Percentiles rank a stretch among this genome's conserved stretches.
Evolutionary conservation across 2,113 vertebrate genomes (phyloP).

Genomic region (Psilopsiagon aurifrons): DNA sequence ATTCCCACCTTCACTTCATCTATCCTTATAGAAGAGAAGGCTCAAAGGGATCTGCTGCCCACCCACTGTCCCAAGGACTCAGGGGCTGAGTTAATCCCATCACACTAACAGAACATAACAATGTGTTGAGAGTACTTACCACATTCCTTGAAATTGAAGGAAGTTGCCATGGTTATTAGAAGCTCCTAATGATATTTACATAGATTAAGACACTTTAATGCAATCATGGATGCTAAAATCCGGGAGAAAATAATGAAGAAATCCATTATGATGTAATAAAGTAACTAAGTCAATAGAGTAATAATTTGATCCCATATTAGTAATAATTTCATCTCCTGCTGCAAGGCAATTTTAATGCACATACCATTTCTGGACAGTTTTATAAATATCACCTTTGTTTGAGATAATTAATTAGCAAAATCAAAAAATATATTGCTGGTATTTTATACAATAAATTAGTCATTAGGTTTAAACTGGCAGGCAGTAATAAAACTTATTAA

Average conservation of each 20-base stretch:
- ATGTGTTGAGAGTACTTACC: slow-evolving; percentile 55
- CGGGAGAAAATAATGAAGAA: slow-evolving; percentile 80
- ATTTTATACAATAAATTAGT: slow-evolving; percentile 81
- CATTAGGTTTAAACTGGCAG: slow-evolving; percentile 82
- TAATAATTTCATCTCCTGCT: slow-evolving; percentile 80
- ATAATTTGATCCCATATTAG: slow-evolving; percentile 81
- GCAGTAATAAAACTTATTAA: slow-evolving; percentile 80
- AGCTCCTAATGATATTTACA: slow-evolving; percentile 81
- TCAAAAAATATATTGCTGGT: slow-evolving; percentile 79
- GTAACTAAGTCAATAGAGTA: slow-evolving; percentile 82
- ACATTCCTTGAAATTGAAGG: slow-evolving; percentile 62
- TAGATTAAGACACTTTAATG: slow-evolving; percentile 82
- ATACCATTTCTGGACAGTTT: slow-evolving; percentile 76
- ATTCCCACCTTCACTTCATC: background rate
- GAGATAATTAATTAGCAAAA: slow-evolving; percentile 84
- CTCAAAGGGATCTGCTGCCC: background rate
- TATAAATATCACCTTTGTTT: slow-evolving; percentile 83
- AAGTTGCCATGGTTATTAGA: slow-evolving; percentile 74
- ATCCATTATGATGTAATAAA: slow-evolving; percentile 82
- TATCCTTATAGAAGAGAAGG: background rate
- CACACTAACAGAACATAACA: slow-evolving; percentile 38
- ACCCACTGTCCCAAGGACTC: slow-evolving; percentile 13
- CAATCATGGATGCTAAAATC: slow-evolving; percentile 78
- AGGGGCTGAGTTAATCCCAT: slow-evolving; percentile 34
- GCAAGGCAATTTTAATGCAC: slow-evolving; percentile 73